Percentiles rank a stretch among this genome's conserved stretches.
Conservation (phyloP, 1,140 invertebrate genomes). For the Frieseomelitta varia region DNA sequence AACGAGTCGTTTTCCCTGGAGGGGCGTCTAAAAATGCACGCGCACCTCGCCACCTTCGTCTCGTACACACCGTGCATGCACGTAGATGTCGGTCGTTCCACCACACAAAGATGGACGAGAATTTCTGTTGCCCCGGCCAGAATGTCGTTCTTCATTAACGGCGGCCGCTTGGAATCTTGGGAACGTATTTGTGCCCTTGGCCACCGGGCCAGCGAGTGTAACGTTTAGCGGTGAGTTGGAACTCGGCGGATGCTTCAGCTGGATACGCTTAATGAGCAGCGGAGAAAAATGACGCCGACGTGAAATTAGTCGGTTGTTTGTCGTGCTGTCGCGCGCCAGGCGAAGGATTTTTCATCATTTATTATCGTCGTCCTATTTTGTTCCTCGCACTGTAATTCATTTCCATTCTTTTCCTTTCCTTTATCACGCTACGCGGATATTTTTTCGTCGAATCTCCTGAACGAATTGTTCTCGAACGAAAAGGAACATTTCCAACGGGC, state of each 20-base stretch:
- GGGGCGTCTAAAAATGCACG: constrained; percentile 59
- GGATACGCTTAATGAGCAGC: constrained; percentile 1
- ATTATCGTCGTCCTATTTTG: no score
- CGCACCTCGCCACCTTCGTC: constrained; percentile 31
- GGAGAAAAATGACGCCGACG: not conserved
- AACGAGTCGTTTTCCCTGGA: constrained; percentile 26
- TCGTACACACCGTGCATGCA: not conserved
- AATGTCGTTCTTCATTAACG: constrained; percentile 46
- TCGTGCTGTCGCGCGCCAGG: not conserved
- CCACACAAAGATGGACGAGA: not conserved
- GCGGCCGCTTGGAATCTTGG: constrained; percentile 33
- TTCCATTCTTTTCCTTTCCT: no score
- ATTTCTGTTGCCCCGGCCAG: constrained; percentile 15
- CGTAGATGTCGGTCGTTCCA: no score
- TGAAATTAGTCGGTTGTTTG: not conserved
- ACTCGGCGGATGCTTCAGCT: not conserved
- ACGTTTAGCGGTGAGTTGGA: constrained; percentile 12
- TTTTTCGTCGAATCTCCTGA: no score
- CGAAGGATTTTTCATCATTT: not conserved
- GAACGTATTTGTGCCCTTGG: constrained; percentile 35
- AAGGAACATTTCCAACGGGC: no score
- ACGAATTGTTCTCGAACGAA: no score
- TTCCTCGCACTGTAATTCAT: no score
- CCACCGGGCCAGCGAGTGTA: no score
- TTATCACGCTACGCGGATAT: no score